Conservation (phyloP, 2,797 vertebrate species). For the Propithecus perrieri region DNA sequence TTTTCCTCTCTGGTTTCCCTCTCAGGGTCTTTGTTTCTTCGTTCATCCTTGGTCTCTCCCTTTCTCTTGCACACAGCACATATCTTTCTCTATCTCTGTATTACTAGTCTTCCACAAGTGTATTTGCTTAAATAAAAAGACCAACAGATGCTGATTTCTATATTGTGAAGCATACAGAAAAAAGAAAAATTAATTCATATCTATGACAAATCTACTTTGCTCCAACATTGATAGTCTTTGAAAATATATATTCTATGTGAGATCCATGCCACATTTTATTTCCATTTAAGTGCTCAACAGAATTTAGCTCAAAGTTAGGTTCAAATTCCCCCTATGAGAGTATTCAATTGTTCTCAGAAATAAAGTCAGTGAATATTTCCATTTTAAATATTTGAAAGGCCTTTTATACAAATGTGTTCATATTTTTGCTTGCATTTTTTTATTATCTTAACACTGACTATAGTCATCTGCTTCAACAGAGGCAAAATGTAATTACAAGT, state of each 20-base stretch:
- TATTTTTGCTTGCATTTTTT: conserved; percentile 34
- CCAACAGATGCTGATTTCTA: conserved; percentile 4
- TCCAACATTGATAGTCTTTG: not conserved
- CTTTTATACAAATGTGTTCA: not conserved
- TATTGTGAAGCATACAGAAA: not conserved
- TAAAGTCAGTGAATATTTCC: conserved; percentile 33
- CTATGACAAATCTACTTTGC: not conserved
- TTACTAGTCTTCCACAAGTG: not conserved
- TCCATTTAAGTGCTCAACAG: conserved; percentile 3
- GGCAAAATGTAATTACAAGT: conserved; percentile 27
- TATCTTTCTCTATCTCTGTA: not conserved
- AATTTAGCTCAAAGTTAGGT: conserved; percentile 46
- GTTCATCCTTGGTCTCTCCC: not conserved
- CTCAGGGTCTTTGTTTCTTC: not conserved
- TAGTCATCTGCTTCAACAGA: conserved; percentile 21
- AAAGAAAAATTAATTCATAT: not conserved
- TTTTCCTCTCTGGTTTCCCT: not conserved
- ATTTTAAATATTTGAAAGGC: conserved; percentile 51
- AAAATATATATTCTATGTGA: not conserved
- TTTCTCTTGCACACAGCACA: not conserved
- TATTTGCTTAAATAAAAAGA: conserved; percentile 12
- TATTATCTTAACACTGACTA: conserved; percentile 20
- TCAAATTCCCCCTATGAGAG: not conserved
- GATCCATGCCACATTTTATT: not conserved
- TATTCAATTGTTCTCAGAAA: conserved; percentile 47